Percentiles rank a stretch among this genome's conserved stretches.
Evolutionary conservation across 2,888 invertebrate species (phyloP).

Genomic region (Cephus spinipes): DNA sequence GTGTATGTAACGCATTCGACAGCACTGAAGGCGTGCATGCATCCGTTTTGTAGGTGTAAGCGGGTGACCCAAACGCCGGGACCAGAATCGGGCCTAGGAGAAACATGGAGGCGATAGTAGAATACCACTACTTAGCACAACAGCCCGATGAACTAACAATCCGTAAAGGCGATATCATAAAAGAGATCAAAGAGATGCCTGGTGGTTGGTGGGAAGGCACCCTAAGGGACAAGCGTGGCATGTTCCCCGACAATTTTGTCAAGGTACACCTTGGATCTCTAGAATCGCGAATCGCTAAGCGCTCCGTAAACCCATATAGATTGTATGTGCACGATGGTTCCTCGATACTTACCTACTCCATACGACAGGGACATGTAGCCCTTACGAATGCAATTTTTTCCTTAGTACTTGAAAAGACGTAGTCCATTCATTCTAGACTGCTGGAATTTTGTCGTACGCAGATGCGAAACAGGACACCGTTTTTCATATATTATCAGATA

Average conservation of each 20-base stretch:
- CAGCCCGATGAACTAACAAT: conserved; percentile 88
- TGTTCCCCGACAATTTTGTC: conserved; percentile 96
- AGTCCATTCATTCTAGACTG: conserved; percentile 10
- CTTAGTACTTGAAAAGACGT: neutral
- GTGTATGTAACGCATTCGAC: neutral
- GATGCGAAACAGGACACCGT: neutral
- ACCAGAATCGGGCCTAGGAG: conserved; percentile 17
- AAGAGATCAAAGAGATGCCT: conserved; percentile 80
- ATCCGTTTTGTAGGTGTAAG: conserved; percentile 37
- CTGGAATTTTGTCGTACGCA: neutral
- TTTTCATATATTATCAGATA: neutral
- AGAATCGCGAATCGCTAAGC: neutral
- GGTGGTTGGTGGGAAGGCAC: conserved; percentile 96
- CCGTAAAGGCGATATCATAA: conserved; percentile 85
- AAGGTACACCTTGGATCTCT: conserved; percentile 66
- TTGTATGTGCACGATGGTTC: neutral
- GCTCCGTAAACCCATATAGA: neutral
- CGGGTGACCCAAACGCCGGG: conserved; percentile 33
- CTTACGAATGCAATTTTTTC: neutral
- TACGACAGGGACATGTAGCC: neutral
- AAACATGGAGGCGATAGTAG: conserved; percentile 80
- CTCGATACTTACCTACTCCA: neutral
- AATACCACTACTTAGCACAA: conserved; percentile 87
- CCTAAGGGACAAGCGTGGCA: conserved; percentile 81
- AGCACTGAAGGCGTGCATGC: conserved; percentile 1